Evolutionary conservation across 2,797 vertebrate species (phyloP).

Genomic region (Chrysocyon brachyurus): DNA sequence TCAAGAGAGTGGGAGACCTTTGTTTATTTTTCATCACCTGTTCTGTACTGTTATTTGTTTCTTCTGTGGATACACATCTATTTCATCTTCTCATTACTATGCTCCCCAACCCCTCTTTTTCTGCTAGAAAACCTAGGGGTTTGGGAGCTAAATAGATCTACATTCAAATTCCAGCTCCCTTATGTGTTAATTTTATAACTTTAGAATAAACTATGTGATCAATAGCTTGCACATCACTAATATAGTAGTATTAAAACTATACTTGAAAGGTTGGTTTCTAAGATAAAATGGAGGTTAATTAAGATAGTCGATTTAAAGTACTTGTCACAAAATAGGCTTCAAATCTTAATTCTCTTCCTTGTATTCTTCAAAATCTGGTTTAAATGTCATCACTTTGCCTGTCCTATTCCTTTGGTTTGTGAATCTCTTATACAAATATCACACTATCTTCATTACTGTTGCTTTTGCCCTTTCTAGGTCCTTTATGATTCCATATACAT

Average conservation of each 20-base stretch:
- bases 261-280: not conserved
- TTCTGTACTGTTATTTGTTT: not conserved
- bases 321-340: not conserved
- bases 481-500: not conserved
- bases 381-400: not conserved
- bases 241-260: not conserved
- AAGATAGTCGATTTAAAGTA: not conserved
- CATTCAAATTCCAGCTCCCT: not conserved
- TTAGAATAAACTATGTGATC: not conserved
- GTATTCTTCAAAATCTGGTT: not conserved
- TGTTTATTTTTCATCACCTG: not conserved
- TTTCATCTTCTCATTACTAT: not conserved
- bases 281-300: slow-evolving; percentile 38
- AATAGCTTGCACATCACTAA: not conserved
- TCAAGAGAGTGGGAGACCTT: not conserved
- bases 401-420: not conserved
- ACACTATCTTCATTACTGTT: not conserved
- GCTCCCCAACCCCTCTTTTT: not conserved
- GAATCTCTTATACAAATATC: not conserved
- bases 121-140: not conserved
- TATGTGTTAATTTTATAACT: not conserved
- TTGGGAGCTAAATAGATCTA: not conserved
- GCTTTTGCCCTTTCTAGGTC: not conserved
- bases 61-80: not conserved
- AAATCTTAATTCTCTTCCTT: not conserved